Base-by-base conservation (phyloP, 1,140 invertebrate genomes). In the Oryctes rhinoceros region DNA sequence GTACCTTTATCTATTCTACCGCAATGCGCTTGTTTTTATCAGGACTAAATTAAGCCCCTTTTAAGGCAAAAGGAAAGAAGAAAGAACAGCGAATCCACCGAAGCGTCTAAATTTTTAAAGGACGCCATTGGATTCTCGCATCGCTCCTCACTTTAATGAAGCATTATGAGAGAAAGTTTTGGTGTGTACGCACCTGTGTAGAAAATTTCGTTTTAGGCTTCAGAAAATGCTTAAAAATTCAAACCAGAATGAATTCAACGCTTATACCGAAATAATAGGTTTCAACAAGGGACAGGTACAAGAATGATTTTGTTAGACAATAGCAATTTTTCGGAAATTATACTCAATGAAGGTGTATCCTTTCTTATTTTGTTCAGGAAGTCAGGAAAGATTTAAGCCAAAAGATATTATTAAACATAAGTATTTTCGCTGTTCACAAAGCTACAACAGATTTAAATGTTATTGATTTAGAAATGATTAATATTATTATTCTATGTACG, bases 21-120 rank as follows among this genome's bases (percentile, higher is more conserved):
- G 65, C 65, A 71, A 30, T 71, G 65, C 65, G 65, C 65, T 71
- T 71, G 24, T 71, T 71, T 71, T 71, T 71, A 71, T 71, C 65
- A 71, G 24, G 65, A 71, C 65, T 71, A 71, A 71, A 71, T 71
- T 71, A 71, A 71, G 65, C 65, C 20, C 65, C 35, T 59, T 59
- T 71, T 71, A 71, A 71, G 20, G 35, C 65, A 71, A 71, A 37
- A 24, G 24, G 35, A 71, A 71, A 35, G 15, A 71, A 71, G 65
- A 67, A 67, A 67, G 18, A 20, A 67, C 62, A 15, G 20, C 13
- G 35, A 9, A 24, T 24, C 65, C 65, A 71, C 35, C 65, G 65
- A 71, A 71, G 65, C 65, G 65, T 71, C 13, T 37, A 71, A 71
- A 71, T 71, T 71, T 71, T 71, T 35, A 71, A 71, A 71, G 65